Percentiles rank a stretch among this genome's conserved stretches.
These are phyloP conservation scores for Ophioninae sp. DNA, from an alignment of 2,888 invertebrate species.

Conservation along the genomic window DNA sequence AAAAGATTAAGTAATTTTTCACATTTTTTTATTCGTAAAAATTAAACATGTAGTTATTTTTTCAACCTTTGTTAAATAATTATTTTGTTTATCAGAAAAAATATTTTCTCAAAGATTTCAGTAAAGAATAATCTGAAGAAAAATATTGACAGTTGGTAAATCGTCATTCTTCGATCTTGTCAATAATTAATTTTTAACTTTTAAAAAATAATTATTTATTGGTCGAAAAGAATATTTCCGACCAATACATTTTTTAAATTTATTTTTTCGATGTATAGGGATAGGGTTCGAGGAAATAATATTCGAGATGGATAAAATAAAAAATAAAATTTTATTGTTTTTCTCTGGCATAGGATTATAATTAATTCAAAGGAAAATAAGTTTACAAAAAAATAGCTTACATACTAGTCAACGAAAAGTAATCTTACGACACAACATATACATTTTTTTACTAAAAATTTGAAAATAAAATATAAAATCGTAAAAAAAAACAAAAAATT, in stretches of 20 bases:
- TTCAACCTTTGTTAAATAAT: background rate
- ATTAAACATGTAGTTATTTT: background rate
- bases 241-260: background rate
- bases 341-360: background rate
- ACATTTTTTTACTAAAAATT: background rate
- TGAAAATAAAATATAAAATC: too few relatives aligned
- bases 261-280: background rate
- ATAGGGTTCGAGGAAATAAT: background rate
- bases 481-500: background rate
- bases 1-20: background rate
- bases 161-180: too few relatives aligned
- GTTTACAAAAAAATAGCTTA: conserved; percentile 9
- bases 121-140: too few relatives aligned
- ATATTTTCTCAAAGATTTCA: background rate
- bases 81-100: background rate
- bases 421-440: conserved; percentile 3
- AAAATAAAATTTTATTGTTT: background rate
- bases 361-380: background rate
- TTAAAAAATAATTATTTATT: too few relatives aligned
- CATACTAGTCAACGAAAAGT: conserved; percentile 42
- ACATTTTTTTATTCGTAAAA: background rate
- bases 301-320: background rate
- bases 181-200: too few relatives aligned
- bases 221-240: too few relatives aligned
- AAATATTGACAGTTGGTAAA: too few relatives aligned